Evolutionary conservation across 1,140 invertebrate genomes (phyloP), one percentile per base, ranked within the genome.

Genomic region (Matsumurasca onukii): DNA sequence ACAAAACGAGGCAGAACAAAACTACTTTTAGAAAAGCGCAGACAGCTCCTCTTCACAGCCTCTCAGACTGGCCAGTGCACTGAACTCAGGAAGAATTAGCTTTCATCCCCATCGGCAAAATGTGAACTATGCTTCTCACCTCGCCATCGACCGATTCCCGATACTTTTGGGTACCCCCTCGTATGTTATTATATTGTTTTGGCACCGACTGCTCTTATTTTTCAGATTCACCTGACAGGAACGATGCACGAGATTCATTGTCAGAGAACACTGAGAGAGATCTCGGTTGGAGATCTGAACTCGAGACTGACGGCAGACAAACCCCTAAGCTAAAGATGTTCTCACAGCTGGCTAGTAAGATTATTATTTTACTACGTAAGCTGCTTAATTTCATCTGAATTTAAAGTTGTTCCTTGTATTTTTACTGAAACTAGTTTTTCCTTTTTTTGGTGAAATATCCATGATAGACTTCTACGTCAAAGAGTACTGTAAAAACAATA

Each of bases 291-390:
- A 20, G 30, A 45, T 48, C 3, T 65, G 39, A 25, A 25, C 15
- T 13, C 3, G 31, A 65, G 9, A 24, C 2, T 3, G 22, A 24
- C 25, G 62, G 62, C n/a, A 48, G 20, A 45, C 25, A 17, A 1
- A 17, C 62, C 27, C 62, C 62, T 25, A 65, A 65, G 22, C 31
- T 65, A 12, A 65, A 65, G 48, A 65, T 65, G 62, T 48, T 65
- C 5, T 12, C 31, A 30, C 34, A 65, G 1, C 15, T 65, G 20
- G 24, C 31, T 20, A 39, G 62, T 65, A 65, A 45, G 62, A 63
- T 3, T 31, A 15, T 52, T 5, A 17, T 39, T 5, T 17, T 17
- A 39, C n/a, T n/a, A n/a, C n/a, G 62, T 65, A 65, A 45, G 62
- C 31, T 3, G 15, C 22, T 52, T 5, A 17, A 9, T 5, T 17